phyloP scores from a whole-genome alignment of 2,113 vertebrate genomes.

The Pelodiscus sinensis region DNA sequence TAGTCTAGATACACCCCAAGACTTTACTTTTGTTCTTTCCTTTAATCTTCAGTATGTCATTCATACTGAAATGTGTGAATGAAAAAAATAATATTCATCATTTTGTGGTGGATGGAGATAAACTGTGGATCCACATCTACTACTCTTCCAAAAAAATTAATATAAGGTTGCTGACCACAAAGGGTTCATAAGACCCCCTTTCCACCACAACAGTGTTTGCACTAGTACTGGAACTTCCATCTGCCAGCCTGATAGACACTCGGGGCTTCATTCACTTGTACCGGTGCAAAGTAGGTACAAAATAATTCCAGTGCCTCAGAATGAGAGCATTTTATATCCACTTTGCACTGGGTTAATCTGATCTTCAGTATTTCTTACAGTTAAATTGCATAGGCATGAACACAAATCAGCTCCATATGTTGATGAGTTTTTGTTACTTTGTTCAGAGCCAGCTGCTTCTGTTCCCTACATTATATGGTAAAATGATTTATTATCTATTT shows the following conservation, averaged over 20 bases:
- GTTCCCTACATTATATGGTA: slow-evolving; percentile 29
- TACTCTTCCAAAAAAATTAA: not conserved
- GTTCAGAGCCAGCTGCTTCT: slow-evolving; percentile 63
- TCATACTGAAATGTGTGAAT: not conserved
- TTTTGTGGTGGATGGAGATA: not conserved
- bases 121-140: not conserved
- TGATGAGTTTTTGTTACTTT: slow-evolving; percentile 59
- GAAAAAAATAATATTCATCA: not conserved
- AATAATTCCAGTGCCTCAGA: not conserved
- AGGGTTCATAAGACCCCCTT: not conserved
- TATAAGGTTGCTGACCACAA: not conserved
- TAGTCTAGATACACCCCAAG: not conserved
- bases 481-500: slow-evolving; percentile 44
- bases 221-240: not conserved
- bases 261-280: rapidly evolving
- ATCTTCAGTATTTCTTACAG: slow-evolving; percentile 39
- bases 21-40: not conserved
- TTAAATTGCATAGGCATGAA: slow-evolving; percentile 51
- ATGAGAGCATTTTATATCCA: not conserved
- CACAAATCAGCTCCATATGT: slow-evolving; percentile 62
- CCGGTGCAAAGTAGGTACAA: not conserved
- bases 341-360: not conserved
- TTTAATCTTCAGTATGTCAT: slow-evolving; percentile 1
- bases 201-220: rapidly evolving
- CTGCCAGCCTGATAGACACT: not conserved